Evolutionary conservation across 2,113 vertebrate species (phyloP).

Genomic region (Sardina pilchardus): DNA sequence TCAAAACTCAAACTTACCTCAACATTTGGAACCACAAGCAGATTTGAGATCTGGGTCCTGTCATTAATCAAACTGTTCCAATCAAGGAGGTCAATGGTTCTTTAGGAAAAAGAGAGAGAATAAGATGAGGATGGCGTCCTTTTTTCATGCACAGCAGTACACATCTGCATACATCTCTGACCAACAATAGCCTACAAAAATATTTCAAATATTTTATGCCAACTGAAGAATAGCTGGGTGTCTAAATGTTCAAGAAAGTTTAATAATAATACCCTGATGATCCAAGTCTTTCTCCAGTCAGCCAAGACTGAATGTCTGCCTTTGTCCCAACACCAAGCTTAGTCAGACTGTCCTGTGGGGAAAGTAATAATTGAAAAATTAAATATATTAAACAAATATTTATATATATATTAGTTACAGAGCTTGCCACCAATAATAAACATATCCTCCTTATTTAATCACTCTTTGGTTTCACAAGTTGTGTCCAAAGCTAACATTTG

Average conservation of each 20-base stretch:
- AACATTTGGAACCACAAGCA: conserved; percentile 83
- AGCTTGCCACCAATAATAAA: no score
- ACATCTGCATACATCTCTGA: neutral
- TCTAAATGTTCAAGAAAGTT: neutral
- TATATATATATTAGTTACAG: no score
- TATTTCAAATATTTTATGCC: neutral
- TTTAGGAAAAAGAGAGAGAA: conserved; percentile 49
- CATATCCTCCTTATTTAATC: no score
- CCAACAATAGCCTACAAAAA: neutral
- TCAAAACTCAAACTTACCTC: conserved; percentile 73
- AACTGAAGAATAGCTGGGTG: neutral
- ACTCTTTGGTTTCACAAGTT: neutral
- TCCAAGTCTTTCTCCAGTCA: conserved; percentile 70
- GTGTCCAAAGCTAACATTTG: neutral
- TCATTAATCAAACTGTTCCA: conserved; percentile 86
- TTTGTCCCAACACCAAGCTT: conserved; percentile 73
- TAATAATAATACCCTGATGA: conserved; percentile 70
- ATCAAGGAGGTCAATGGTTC: conserved; percentile 86
- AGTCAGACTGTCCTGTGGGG: conserved; percentile 76
- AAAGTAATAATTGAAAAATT: neutral
- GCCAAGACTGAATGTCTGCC: conserved; percentile 80
- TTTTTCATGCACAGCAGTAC: no score
- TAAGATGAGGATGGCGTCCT: neutral
- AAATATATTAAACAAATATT: neutral
- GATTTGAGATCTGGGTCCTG: conserved; percentile 74